Evolutionary conservation across 2,113 vertebrate species (phyloP).

Genomic region (Pelusios castaneus): DNA sequence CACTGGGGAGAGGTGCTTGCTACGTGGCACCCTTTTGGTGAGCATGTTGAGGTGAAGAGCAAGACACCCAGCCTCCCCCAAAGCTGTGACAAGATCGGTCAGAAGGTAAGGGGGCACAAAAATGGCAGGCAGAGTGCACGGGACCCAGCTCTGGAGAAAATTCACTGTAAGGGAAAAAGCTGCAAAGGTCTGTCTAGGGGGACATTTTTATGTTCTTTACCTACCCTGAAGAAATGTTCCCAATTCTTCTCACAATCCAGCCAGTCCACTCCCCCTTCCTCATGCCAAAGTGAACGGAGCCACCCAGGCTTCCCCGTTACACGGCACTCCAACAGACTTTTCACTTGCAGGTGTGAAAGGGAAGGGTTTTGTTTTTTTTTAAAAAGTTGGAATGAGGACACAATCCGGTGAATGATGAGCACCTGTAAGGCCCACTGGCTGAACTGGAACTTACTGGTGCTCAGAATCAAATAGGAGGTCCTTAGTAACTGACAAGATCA

Average conservation of each 20-base stretch:
- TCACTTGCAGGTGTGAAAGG: neutral
- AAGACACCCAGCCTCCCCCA: neutral
- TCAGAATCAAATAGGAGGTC: neutral
- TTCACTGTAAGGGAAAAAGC: no score
- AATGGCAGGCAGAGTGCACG: neutral
- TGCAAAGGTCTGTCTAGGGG: no score
- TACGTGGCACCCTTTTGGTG: neutral
- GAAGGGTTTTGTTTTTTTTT: neutral
- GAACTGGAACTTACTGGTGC: neutral
- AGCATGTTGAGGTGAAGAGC: neutral
- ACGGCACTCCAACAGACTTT: neutral
- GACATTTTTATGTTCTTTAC: neutral
- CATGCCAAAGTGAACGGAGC: neutral
- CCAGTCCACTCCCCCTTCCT: neutral
- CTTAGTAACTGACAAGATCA: neutral
- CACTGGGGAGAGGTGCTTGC: neutral
- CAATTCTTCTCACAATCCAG: neutral
- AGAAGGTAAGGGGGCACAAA: neutral
- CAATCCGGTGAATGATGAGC: neutral
- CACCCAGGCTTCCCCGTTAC: neutral
- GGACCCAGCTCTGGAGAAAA: neutral
- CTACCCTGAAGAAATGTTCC: neutral
- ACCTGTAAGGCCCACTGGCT: neutral
- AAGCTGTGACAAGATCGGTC: neutral
- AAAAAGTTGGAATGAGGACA: neutral